Base-by-base conservation (phyloP, 2,888 invertebrate species). In the Volucella zonaria region DNA sequence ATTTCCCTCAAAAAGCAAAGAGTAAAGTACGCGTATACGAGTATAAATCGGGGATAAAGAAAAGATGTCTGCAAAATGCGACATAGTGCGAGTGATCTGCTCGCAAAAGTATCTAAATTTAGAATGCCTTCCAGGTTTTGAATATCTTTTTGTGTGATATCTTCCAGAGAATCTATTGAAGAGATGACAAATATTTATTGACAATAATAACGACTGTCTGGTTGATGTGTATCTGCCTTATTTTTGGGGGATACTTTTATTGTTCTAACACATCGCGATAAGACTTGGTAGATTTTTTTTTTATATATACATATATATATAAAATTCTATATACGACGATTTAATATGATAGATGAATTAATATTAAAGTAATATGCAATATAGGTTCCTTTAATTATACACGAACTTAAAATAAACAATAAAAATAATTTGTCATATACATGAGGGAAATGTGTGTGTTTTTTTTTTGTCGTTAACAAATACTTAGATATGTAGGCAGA, bases 191-290 rank as follows among this genome's bases (percentile, higher is more conserved):
- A 54, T 76, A 71, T 77, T 71, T 66, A 76, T 78, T 74, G 82
- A 78, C 82, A 82, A 74, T 82, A 74, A 82, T 31, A 61, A 71
- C 70, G 81, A 77, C 81, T 77, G 70, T 56, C 18, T 31, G 31
- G 61, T 49, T 61, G 70, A 31, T 49, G 49, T 67, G 56, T 68
- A 56, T 74, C 40, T 56, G 40, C 10, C 1, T 42, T 70, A 31
- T 49, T 15, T 70, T 73, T n/a, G 49, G 45, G 66, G 66, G n/a
- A 66, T 52, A 66, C 45, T 54, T 45, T 76, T 61, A 70, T 47
- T 47, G 59, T 51, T 51, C 45, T 40, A 47, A 40, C 58, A 49
- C 47, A 49, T n/a, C 18, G 14, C 76, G 76, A 43, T 54, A 78
- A 82, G 82, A 82, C 82, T 78, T 78, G 14, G 45, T 74, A 64